These are phyloP conservation scores for Amphimedon queenslandica DNA, from an alignment of 37 sponge, comb jelly and placozoan species.

Conservation along the genomic window DNA sequence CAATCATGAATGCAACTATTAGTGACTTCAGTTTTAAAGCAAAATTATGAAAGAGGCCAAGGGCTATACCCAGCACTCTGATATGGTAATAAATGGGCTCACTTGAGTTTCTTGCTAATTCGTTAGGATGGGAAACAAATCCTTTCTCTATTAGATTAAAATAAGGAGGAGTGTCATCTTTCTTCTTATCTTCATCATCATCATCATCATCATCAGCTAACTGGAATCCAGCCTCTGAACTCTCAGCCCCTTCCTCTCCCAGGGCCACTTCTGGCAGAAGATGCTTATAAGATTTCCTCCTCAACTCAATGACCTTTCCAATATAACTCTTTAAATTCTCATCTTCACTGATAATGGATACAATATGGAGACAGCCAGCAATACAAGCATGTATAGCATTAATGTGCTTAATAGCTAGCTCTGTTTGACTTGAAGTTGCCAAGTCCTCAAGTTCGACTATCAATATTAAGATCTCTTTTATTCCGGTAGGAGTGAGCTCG, in stretches of 20 bases:
- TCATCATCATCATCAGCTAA: background rate
- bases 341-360: constrained; percentile 4
- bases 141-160: constrained; percentile 29
- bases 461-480: constrained; percentile 14
- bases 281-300: background rate
- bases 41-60: too few species aligned
- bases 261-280: constrained; percentile 34
- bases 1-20: too few species aligned
- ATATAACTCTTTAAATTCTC: constrained; percentile 18
- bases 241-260: too few species aligned
- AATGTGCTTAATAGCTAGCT: constrained; percentile 6
- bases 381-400: constrained; percentile 20
- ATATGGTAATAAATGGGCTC: constrained; percentile 24
- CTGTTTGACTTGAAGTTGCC: background rate
- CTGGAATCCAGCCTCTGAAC: background rate
- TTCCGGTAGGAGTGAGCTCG: constrained; percentile 29
- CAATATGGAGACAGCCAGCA: constrained; percentile 29
- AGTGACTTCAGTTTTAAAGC: too few species aligned
- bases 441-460: constrained; percentile 23
- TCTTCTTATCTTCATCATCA: background rate
- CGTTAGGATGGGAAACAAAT: constrained; percentile 7
- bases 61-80: too few species aligned
- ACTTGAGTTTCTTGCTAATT: constrained; percentile 23
- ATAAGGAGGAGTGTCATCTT: background rate
- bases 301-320: constrained; percentile 3